Conservation (phyloP, 2,113 vertebrate genomes). For the Amphiprion percula region DNA sequence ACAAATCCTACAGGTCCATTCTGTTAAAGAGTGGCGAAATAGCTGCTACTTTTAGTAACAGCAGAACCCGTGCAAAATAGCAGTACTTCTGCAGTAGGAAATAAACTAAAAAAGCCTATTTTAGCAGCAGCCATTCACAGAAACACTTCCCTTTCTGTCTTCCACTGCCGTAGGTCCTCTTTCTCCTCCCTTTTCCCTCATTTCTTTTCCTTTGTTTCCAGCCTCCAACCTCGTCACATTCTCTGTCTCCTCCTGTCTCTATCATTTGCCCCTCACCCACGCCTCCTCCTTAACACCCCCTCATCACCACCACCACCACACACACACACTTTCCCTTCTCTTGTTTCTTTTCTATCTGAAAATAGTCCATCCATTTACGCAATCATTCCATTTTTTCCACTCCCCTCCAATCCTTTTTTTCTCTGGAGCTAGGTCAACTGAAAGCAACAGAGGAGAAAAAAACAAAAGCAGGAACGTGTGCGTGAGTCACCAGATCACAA, state of each 20-base stretch:
- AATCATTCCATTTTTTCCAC: constrained; percentile 53
- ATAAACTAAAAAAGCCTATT: background rate
- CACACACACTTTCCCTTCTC: constrained; percentile 14
- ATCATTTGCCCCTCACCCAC: constrained; percentile 58
- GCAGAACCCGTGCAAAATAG: background rate
- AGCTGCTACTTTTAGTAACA: constrained; percentile 1
- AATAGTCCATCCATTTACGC: constrained; percentile 64
- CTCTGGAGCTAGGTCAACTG: constrained; percentile 67
- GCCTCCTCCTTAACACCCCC: background rate
- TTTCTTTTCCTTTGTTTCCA: constrained; percentile 44
- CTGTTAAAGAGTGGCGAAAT: background rate
- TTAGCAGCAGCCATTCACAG: constrained; percentile 5
- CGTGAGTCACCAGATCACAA: constrained; percentile 60
- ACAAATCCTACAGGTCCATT: constrained; percentile 10
- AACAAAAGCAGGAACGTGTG: constrained; percentile 39
- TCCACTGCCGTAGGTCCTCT: background rate
- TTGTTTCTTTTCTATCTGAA: constrained; percentile 61
- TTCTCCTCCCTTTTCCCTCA: background rate
- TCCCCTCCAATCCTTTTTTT: constrained; percentile 51
- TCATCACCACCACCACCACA: background rate
- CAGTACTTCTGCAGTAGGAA: background rate
- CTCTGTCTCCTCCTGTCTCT: constrained; percentile 54
- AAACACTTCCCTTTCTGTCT: background rate
- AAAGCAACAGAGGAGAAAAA: constrained; percentile 57
- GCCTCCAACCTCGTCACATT: constrained; percentile 38